Evolutionary conservation across 2,797 vertebrate genomes (phyloP).

Genomic region (Alectoris magna): DNA sequence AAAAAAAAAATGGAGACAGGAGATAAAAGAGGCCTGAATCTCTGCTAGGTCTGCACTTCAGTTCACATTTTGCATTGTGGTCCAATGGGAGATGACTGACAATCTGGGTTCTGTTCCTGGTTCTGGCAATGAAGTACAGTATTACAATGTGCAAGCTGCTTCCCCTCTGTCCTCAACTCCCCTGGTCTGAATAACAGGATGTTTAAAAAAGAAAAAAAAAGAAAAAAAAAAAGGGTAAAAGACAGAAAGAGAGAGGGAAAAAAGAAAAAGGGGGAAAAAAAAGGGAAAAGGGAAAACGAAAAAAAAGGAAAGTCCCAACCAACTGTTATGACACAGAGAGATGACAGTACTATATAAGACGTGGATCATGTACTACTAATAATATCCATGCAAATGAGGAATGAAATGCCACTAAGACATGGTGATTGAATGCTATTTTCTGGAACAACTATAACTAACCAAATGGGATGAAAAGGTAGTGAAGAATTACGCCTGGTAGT

Average conservation of each 20-base stretch:
- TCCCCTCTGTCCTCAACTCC: slow-evolving; percentile 65
- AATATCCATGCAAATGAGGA: neutral
- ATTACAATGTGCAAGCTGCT: slow-evolving; percentile 67
- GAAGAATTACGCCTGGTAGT: slow-evolving; percentile 11
- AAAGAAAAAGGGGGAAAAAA: rapidly evolving
- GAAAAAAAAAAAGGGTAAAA: neutral
- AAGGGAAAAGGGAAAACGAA: neutral
- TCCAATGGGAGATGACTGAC: slow-evolving; percentile 48
- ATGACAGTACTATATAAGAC: rapidly evolving
- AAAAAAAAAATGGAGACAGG: slow-evolving; percentile 17
- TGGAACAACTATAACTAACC: neutral
- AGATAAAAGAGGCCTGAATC: slow-evolving; percentile 40
- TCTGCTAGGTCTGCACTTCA: slow-evolving; percentile 21
- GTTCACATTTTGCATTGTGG: slow-evolving; percentile 45
- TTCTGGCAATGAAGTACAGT: slow-evolving; percentile 58
- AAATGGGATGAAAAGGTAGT: slow-evolving; percentile 10
- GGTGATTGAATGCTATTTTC: slow-evolving; percentile 8
- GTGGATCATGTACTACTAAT: neutral
- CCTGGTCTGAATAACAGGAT: slow-evolving; percentile 56
- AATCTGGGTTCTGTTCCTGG: slow-evolving; percentile 67
- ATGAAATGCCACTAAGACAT: neutral
- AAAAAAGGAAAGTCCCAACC: neutral
- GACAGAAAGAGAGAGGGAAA: neutral
- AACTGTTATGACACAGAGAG: neutral
- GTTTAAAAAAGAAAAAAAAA: neutral